A percentile compares a stretch with the other conserved stretches of the same genome.
Evolutionary conservation across 2,113 vertebrate genomes (phyloP).

Genomic region (Catharus fuscescens): DNA sequence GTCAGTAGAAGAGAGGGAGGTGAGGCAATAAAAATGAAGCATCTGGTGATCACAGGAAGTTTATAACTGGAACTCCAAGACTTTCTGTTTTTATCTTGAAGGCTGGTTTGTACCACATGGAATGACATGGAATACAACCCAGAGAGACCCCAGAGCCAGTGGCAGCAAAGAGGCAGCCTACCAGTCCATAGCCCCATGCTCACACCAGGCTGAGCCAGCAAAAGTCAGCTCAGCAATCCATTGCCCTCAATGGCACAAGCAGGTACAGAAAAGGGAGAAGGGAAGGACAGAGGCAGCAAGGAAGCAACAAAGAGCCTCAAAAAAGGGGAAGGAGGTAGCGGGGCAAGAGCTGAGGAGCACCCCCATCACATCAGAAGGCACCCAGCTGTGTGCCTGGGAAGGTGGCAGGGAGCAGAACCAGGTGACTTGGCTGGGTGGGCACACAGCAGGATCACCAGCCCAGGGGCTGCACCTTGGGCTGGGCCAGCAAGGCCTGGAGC

Average conservation of each 20-base stretch:
- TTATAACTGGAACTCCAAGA: neutral
- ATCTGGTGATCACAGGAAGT: neutral
- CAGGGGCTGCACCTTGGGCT: rapidly evolving
- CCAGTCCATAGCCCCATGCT: neutral
- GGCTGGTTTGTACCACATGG: neutral
- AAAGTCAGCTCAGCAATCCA: neutral
- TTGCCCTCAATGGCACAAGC: neutral
- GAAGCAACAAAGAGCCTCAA: neutral
- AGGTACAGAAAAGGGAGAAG: neutral
- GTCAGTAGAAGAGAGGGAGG: neutral
- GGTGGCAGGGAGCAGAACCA: neutral
- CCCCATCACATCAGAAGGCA: neutral
- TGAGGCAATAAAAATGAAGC: conserved; percentile 23
- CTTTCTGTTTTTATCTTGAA: neutral
- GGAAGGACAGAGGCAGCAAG: neutral
- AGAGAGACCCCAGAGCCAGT: neutral
- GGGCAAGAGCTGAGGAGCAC: neutral
- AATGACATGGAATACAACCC: neutral
- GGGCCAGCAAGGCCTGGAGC: neutral
- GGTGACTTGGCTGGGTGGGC: neutral
- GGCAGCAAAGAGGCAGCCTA: neutral
- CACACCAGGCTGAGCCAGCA: neutral
- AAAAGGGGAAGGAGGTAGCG: neutral
- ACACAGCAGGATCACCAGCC: neutral
- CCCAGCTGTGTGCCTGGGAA: neutral